phyloP scores from a whole-genome alignment of 2,888 invertebrate species.

The Tetragonisca angustula region DNA sequence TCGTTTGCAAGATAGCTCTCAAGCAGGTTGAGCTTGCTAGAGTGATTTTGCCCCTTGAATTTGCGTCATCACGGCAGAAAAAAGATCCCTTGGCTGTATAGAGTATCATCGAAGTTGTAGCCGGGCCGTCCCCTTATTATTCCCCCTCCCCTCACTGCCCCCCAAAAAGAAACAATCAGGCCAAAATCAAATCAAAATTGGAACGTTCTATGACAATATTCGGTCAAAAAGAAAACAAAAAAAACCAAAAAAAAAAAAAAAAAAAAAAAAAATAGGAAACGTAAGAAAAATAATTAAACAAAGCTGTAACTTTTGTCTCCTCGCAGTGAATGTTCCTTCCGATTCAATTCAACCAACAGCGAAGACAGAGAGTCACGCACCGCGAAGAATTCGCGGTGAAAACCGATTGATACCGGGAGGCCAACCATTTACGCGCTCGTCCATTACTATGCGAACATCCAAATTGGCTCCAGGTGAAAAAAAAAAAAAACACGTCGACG shows the following conservation, averaged over 20 bases:
- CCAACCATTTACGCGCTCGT: constrained; percentile 53
- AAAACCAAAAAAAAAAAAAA: neutral
- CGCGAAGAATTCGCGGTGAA: neutral
- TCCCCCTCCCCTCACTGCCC: neutral
- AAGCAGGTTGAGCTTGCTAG: no score
- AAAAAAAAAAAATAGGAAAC: constrained; percentile 40
- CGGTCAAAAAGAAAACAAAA: constrained; percentile 70
- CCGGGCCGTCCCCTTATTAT: no score
- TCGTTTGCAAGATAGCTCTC: no score
- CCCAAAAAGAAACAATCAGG: constrained; percentile 52
- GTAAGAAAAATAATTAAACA: constrained; percentile 58
- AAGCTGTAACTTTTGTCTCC: constrained; percentile 57
- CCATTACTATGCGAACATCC: constrained; percentile 2
- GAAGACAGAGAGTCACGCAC: neutral
- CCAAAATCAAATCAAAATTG: constrained; percentile 71
- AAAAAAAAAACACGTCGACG: neutral
- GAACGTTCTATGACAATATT: constrained; percentile 82
- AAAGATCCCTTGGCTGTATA: no score
- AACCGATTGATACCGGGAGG: constrained; percentile 20
- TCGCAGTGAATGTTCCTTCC: constrained; percentile 62
- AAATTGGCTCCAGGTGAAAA: neutral
- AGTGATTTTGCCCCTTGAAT: no score
- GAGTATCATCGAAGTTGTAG: no score
- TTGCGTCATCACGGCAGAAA: no score
- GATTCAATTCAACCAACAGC: constrained; percentile 33